Evolutionary conservation across 2,797 vertebrate species (phyloP), one percentile per base, ranked within the genome.

Genomic region (Oryzias dopingdopingensis): DNA sequence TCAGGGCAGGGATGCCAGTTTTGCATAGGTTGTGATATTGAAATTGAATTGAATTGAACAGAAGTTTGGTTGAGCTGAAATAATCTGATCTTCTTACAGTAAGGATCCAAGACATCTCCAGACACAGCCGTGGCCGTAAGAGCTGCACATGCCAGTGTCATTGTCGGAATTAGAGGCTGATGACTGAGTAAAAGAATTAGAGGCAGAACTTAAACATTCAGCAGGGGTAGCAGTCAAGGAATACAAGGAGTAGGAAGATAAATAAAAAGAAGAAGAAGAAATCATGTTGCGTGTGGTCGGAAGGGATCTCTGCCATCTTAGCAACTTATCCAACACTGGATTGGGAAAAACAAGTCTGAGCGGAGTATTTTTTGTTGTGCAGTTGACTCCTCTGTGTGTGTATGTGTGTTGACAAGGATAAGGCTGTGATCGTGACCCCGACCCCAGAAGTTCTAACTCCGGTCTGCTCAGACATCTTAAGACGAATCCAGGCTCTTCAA

Each of bases 401-500:
- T 62, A 49, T 55, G 49, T 59, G 44, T 49, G 45, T 69, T 73
- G 59, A 42, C 22, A 24, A 54, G 43, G 16, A 57, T 44, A 59
- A 1, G 17, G 22, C 32, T 16, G 32, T 59, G 67, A 82, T 72
- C 53, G 29, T 84, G 77, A 89, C 79, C 79, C 82, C 69, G 6
- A 76, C 67, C 71, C 58, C 70, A 73, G 82, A 66, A 88, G 68
- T 84, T 80, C 78, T 76, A 80, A 76, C 86, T 83, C 83, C 77
- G 70, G 81, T 77, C 78, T 78, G 86, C 85, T 88, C 89, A 91
- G 87, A 90, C 90, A 87, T 88, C 89, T 90, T 90, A 89, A 82
- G 81, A 70, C 40, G 67, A 88, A 85, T 86, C 85, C 83, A 67
- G 78, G 72, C 78, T 83, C 76, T 79, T 83, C 70, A 84, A 82